Percentiles rank a stretch among this genome's conserved stretches.
Evolutionary conservation across 2,113 vertebrate genomes (phyloP).

Genomic region (Passer domesticus): DNA sequence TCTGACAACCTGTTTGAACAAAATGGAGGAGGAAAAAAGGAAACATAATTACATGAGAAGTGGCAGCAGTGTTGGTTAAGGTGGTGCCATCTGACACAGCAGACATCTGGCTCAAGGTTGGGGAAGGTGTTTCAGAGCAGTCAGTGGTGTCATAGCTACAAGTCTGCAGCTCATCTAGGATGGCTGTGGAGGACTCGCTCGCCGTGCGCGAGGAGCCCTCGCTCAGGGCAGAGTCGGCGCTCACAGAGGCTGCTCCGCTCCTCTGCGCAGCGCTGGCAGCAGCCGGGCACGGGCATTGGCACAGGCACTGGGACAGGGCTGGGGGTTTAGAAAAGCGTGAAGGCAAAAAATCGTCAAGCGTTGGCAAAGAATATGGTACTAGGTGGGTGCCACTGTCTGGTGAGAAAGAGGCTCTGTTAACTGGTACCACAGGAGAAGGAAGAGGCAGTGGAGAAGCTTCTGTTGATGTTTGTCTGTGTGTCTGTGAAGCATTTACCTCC

Average conservation of each 20-base stretch:
- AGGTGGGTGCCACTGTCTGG: conserved; percentile 72
- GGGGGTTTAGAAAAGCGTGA: conserved; percentile 72
- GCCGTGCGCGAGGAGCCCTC: conserved; percentile 78
- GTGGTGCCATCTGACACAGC: conserved; percentile 77
- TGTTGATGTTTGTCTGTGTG: conserved; percentile 70
- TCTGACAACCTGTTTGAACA: conserved; percentile 52
- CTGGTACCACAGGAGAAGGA: conserved; percentile 60
- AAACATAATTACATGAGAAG: conserved; percentile 88
- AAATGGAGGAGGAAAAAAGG: conserved; percentile 58
- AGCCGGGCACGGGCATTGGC: conserved; percentile 39
- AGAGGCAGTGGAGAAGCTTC: conserved; percentile 62
- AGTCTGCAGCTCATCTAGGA: conserved; percentile 85
- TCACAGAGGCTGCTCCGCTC: conserved; percentile 65
- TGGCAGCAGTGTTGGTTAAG: conserved; percentile 78
- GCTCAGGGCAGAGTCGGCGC: conserved; percentile 82
- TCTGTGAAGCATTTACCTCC: conserved; percentile 76
- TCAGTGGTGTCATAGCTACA: conserved; percentile 80
- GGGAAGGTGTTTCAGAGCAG: conserved; percentile 85
- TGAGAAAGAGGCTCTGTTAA: conserved; percentile 59
- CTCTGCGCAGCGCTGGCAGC: background rate
- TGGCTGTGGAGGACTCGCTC: conserved; percentile 77
- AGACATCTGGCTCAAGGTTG: conserved; percentile 86
- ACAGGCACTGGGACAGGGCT: conserved; percentile 61
- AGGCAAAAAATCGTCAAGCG: conserved; percentile 58
- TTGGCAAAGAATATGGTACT: conserved; percentile 74